phyloP scores from a whole-genome alignment of 2,888 invertebrate species.

The Crioceris asparagi region DNA sequence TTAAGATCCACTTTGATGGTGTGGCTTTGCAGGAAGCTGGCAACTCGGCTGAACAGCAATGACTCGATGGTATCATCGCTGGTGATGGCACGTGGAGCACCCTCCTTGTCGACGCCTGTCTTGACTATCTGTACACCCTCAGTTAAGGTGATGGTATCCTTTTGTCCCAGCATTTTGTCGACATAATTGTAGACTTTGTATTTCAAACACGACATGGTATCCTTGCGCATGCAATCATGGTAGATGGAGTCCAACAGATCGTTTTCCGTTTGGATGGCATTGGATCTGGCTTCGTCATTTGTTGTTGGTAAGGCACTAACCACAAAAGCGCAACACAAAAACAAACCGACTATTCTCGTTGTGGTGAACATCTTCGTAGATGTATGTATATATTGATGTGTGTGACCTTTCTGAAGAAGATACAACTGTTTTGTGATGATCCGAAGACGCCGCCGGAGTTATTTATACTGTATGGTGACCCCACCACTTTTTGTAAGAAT shows the following conservation, averaged over 20 bases:
- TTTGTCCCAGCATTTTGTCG: slow-evolving; percentile 72
- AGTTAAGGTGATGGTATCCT: slow-evolving; percentile 67
- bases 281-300: slow-evolving; percentile 43
- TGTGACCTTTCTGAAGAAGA: slow-evolving; percentile 32
- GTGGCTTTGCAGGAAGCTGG: slow-evolving; percentile 68
- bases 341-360: slow-evolving; percentile 40
- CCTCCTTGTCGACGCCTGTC: slow-evolving; percentile 59
- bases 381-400: too few relatives aligned
- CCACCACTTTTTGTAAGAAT: too few relatives aligned
- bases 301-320: slow-evolving; percentile 58
- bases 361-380: too few relatives aligned
- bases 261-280: slow-evolving; percentile 57
- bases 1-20: slow-evolving; percentile 76
- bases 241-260: slow-evolving; percentile 69
- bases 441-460: too few relatives aligned
- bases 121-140: slow-evolving; percentile 78
- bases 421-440: slow-evolving; percentile 32
- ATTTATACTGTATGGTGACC: too few relatives aligned
- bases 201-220: slow-evolving; percentile 75
- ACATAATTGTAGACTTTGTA: slow-evolving; percentile 79
- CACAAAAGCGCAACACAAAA: slow-evolving; percentile 44
- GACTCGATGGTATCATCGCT: slow-evolving; percentile 57
- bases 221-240: slow-evolving; percentile 69
- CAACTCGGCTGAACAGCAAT: slow-evolving; percentile 54
- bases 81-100: slow-evolving; percentile 61